Conservation (phyloP, 1,140 invertebrate genomes). For the Bombus cullumanus region DNA sequence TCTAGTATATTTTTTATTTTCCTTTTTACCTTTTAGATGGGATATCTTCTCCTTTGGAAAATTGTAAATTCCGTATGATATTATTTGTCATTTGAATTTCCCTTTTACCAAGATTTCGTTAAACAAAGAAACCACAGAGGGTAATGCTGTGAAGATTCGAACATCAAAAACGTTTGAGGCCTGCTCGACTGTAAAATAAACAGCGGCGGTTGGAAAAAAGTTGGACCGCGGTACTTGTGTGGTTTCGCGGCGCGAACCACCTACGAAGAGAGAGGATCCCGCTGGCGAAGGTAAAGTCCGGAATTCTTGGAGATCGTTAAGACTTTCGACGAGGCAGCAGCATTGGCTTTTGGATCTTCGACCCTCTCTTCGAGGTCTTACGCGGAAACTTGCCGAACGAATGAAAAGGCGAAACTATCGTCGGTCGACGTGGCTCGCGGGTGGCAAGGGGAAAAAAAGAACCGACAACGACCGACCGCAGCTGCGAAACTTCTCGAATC, state of each 20-base stretch:
- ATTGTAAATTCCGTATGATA: neutral
- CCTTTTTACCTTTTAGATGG: neutral
- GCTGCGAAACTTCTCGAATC: constrained; percentile 62
- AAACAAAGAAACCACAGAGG: neutral
- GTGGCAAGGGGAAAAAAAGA: neutral
- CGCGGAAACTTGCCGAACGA: constrained; percentile 44
- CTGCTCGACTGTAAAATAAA: constrained; percentile 27
- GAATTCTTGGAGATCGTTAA: constrained; percentile 63
- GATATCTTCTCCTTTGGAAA: too few species aligned
- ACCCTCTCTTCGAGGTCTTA: constrained; percentile 34
- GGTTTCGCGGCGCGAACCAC: constrained; percentile 47
- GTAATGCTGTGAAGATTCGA: neutral
- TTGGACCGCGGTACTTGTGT: constrained; percentile 42
- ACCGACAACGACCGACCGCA: constrained; percentile 30
- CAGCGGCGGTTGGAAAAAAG: constrained; percentile 17
- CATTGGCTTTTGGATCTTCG: constrained; percentile 44
- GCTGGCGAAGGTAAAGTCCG: constrained; percentile 44
- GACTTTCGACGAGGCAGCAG: constrained; percentile 61
- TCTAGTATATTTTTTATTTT: neutral
- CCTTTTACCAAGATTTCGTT: too few species aligned
- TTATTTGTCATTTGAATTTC: too few species aligned
- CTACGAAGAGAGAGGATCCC: constrained; percentile 27
- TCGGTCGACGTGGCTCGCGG: neutral
- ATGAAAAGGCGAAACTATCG: constrained; percentile 36
- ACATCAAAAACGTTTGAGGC: neutral